phyloP scores from a whole-genome alignment of 2,888 invertebrate genomes.

The Nemotelus pantherinus region DNA sequence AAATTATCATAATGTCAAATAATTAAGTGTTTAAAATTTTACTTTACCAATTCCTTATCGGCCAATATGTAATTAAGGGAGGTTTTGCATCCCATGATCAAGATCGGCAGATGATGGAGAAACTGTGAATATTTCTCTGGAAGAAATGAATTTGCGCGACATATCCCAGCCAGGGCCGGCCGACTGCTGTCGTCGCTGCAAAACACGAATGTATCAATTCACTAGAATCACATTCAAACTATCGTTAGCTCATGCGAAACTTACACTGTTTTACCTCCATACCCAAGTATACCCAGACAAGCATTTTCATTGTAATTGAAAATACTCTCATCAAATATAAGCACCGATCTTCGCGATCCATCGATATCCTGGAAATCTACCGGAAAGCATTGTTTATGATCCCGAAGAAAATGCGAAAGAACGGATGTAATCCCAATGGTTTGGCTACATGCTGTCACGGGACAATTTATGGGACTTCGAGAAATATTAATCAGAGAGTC shows the following conservation, averaged over 20 bases:
- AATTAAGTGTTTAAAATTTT: background rate
- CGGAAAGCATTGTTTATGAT: constrained; percentile 52
- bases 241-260: constrained; percentile 35
- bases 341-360: constrained; percentile 52
- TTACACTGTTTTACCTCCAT: constrained; percentile 54
- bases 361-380: constrained; percentile 54
- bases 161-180: constrained; percentile 56
- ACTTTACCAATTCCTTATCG: constrained; percentile 50
- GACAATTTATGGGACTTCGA: constrained; percentile 56
- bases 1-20: no score
- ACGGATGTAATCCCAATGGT: constrained; percentile 56
- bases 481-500: constrained; percentile 54
- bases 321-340: constrained; percentile 53
- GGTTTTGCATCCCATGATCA: constrained; percentile 57
- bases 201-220: constrained; percentile 5
- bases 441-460: constrained; percentile 54
- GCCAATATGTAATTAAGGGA: constrained; percentile 52
- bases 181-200: constrained; percentile 49
- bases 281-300: constrained; percentile 56
- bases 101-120: constrained; percentile 56
- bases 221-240: constrained; percentile 46
- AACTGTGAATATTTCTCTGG: constrained; percentile 54
- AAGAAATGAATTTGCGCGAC: constrained; percentile 56
- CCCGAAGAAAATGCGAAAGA: constrained; percentile 56
- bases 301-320: constrained; percentile 54